These are phyloP conservation scores for Diplosoma virens DNA, from an alignment of 23 tunicate genomes.

Conservation along the genomic window DNA sequence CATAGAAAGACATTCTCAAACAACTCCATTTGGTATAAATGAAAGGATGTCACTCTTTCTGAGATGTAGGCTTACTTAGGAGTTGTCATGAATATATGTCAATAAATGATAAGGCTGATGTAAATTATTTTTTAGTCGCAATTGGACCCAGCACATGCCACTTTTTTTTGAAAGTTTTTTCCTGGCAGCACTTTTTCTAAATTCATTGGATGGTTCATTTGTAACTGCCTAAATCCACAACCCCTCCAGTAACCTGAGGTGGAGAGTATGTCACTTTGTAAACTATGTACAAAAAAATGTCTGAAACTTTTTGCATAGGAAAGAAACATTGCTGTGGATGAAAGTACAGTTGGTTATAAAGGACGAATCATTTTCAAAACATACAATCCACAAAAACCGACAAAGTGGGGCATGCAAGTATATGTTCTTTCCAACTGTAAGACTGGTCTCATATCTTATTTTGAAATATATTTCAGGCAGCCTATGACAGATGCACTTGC, in stretches of 20 bases:
- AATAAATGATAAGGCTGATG: neutral
- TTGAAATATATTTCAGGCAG: neutral
- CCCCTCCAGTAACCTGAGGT: neutral
- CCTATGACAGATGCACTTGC: neutral
- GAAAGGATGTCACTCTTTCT: neutral
- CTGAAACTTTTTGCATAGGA: neutral
- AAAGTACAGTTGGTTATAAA: constrained; percentile 15
- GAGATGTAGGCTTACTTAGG: constrained; percentile 8
- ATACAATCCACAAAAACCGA: constrained; percentile 6
- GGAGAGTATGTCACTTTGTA: neutral
- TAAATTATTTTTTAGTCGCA: neutral
- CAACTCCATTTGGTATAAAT: neutral
- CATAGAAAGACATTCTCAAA: neutral
- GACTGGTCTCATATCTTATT: neutral
- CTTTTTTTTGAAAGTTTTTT: neutral
- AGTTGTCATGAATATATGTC: neutral
- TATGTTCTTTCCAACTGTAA: neutral
- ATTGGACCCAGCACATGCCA: neutral
- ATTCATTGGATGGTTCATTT: too few relatives aligned
- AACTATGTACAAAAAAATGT: neutral
- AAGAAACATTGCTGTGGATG: constrained; percentile 1
- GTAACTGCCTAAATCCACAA: neutral
- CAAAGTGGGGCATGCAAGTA: constrained; percentile 3
- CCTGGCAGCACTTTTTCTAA: neutral
- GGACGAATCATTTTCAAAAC: constrained; percentile 7